Evolutionary conservation across 1,140 invertebrate species (phyloP).

Genomic region (Lasaia peninsularis): DNA sequence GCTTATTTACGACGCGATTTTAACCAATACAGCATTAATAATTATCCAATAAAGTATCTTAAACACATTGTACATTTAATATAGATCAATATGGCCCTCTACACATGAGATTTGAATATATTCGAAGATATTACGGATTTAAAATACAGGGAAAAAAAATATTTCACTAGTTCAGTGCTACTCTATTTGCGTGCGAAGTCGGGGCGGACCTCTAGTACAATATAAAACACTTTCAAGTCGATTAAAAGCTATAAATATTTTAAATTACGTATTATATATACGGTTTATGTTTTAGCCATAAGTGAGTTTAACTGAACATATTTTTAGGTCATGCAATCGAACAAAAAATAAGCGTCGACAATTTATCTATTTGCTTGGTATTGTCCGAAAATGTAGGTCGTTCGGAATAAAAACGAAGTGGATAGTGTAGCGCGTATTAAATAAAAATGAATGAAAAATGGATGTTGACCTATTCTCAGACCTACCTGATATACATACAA

Average conservation of each 20-base stretch:
- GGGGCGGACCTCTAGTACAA: neutral
- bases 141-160: too few relatives aligned
- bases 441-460: neutral
- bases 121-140: too few relatives aligned
- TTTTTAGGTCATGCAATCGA: neutral
- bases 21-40: too few relatives aligned
- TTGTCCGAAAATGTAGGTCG: neutral
- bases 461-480: too few relatives aligned
- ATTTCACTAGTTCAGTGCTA: too few relatives aligned
- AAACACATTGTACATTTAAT: too few relatives aligned
- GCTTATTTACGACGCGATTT: too few relatives aligned
- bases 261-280: neutral
- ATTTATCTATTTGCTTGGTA: neutral
- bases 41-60: too few relatives aligned
- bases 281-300: neutral
- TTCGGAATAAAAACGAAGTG: neutral
- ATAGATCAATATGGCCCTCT: too few relatives aligned
- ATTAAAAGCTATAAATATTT: neutral
- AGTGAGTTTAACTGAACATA: neutral
- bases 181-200: too few relatives aligned
- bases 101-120: too few relatives aligned
- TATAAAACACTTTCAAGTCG: neutral
- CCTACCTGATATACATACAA: too few relatives aligned
- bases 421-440: neutral
- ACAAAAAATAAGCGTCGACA: neutral